phyloP scores from a whole-genome alignment of 1,140 invertebrate species.

The Euglossa dilemma region DNA sequence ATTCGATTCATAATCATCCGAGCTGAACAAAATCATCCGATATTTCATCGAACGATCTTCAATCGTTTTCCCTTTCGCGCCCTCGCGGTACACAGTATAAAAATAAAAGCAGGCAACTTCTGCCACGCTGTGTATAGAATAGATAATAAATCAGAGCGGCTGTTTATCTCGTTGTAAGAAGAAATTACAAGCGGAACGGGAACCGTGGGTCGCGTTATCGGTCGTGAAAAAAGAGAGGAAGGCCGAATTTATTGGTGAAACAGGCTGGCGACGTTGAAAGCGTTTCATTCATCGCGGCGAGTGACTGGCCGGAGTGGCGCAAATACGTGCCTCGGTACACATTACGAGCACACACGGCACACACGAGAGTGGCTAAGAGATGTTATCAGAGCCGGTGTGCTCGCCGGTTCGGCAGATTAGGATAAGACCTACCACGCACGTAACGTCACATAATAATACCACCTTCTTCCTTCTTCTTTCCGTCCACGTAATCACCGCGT shows the following conservation, averaged over 20 bases:
- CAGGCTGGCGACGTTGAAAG: neutral
- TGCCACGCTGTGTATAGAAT: too few relatives aligned
- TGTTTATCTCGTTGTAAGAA: too few relatives aligned
- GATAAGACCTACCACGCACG: conserved; percentile 48
- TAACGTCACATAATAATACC: conserved; percentile 59
- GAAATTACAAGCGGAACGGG: neutral
- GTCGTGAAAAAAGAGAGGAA: neutral
- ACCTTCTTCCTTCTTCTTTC: conserved; percentile 45
- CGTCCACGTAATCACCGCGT: conserved; percentile 60
- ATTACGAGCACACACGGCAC: neutral
- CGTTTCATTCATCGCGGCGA: conserved; percentile 24
- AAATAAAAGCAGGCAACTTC: too few relatives aligned
- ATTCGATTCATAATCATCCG: too few relatives aligned
- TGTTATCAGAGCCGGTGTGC: conserved; percentile 40
- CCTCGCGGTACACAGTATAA: too few relatives aligned
- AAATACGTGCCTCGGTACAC: conserved; percentile 3
- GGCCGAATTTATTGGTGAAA: neutral
- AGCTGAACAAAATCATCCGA: too few relatives aligned
- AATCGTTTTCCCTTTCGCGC: too few relatives aligned
- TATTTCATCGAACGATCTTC: too few relatives aligned
- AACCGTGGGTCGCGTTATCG: too few relatives aligned
- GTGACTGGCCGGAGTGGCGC: neutral
- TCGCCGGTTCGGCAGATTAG: conserved; percentile 48
- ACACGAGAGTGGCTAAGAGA: conserved; percentile 21
- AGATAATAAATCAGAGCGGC: too few relatives aligned